Percentiles rank a stretch among this genome's conserved stretches.
Evolutionary conservation across 2,797 vertebrate genomes (phyloP).

Genomic region (Catostomus latipinnis): DNA sequence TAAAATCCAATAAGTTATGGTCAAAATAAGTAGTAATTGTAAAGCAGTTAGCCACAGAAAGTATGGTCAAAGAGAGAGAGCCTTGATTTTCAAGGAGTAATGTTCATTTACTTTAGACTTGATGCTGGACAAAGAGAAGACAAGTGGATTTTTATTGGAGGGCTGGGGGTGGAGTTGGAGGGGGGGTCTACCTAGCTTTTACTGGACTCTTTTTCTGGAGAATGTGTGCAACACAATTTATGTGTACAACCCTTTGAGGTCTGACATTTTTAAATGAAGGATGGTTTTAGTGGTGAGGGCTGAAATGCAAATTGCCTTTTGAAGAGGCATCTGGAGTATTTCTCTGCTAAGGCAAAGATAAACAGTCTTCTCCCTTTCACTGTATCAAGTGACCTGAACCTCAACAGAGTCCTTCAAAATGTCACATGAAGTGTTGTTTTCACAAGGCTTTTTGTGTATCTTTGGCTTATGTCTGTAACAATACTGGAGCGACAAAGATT

Average conservation of each 20-base stretch:
- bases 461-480: background rate
- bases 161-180: background rate
- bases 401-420: conserved; percentile 32
- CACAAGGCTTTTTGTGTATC: background rate
- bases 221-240: conserved; percentile 27
- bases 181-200: background rate
- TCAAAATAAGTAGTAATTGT: background rate
- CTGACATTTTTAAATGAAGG: conserved; percentile 61
- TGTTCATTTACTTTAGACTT: background rate
- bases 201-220: conserved; percentile 36
- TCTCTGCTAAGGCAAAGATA: conserved; percentile 28
- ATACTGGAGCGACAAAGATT: background rate
- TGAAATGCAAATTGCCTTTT: conserved; percentile 53
- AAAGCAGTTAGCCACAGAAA: background rate
- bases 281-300: conserved; percentile 46
- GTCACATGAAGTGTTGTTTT: conserved; percentile 35
- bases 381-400: conserved; percentile 39
- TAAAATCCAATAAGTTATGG: background rate
- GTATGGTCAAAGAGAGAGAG: background rate
- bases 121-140: background rate
- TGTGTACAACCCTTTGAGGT: conserved; percentile 47
- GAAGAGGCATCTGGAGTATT: conserved; percentile 41
- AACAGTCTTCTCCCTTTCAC: conserved; percentile 38
- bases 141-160: background rate
- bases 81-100: background rate